Evolutionary conservation across 37 sponge, comb jelly and placozoan genomes (phyloP).

Genomic region (Petrosia ficiformis): DNA sequence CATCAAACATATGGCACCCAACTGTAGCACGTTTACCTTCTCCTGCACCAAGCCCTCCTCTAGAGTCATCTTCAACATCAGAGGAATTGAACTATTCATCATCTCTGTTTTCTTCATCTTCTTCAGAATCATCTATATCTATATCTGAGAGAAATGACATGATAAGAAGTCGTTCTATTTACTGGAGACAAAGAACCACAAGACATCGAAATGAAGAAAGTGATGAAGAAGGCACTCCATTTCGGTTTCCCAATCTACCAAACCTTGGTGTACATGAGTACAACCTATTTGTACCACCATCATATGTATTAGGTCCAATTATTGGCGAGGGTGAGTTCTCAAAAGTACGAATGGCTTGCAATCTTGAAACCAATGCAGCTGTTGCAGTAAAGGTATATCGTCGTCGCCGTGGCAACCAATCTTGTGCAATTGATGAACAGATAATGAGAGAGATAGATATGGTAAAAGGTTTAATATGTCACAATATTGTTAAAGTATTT

Average conservation of each 20-base stretch:
- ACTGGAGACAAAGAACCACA: neutral
- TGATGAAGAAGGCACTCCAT: neutral
- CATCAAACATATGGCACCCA: neutral
- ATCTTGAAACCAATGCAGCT: constrained; percentile 24
- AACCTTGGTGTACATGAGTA: constrained; percentile 45
- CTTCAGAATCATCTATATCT: neutral
- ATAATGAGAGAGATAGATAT: constrained; percentile 53
- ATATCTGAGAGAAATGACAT: neutral
- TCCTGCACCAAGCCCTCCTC: too few relatives aligned
- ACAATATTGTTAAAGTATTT: constrained; percentile 38
- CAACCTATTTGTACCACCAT: constrained; percentile 58
- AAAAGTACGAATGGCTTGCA: constrained; percentile 37
- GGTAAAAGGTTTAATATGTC: constrained; percentile 45
- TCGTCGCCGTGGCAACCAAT: constrained; percentile 21
- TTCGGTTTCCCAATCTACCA: constrained; percentile 44
- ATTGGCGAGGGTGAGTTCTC: constrained; percentile 69
- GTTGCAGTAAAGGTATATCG: constrained; percentile 54
- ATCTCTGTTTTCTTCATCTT: neutral
- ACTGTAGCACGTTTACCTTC: too few relatives aligned
- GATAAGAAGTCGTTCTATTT: neutral
- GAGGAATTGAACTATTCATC: neutral
- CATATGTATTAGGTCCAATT: constrained; percentile 41
- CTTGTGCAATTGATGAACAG: constrained; percentile 57
- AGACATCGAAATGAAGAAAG: neutral
- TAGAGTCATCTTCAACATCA: neutral